Percentiles rank a stretch among this genome's conserved stretches.
phyloP scores from a whole-genome alignment of 1,140 invertebrate genomes.

The Lasioglossum baleicum region DNA sequence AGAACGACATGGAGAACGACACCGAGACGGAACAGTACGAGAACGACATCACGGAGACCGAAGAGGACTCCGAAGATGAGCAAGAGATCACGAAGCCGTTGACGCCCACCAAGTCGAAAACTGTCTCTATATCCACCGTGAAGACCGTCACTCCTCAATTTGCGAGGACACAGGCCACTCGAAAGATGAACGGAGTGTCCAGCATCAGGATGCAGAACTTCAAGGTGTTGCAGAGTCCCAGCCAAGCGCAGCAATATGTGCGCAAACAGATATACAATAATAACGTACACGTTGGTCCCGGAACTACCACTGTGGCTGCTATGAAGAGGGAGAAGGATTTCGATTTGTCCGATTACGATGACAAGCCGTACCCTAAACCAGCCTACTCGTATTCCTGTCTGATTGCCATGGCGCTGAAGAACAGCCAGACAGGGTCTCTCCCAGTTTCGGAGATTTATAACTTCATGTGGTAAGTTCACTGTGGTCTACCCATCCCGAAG shows the following conservation, averaged over 20 bases:
- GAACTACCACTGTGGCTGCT: conserved; percentile 54
- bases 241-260: conserved; percentile 69
- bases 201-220: conserved; percentile 79
- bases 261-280: conserved; percentile 79
- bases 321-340: conserved; percentile 74
- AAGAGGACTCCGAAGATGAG: conserved; percentile 70
- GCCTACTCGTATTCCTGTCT: conserved; percentile 98
- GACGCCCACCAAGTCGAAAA: conserved; percentile 62
- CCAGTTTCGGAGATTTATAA: conserved; percentile 99
- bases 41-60: conserved; percentile 69
- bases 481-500: too few species aligned
- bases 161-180: conserved; percentile 57
- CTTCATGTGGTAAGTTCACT: conserved; percentile 94
- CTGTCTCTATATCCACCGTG: conserved; percentile 59
- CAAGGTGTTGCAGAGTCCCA: conserved; percentile 68
- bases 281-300: conserved; percentile 76
- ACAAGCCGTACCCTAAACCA: conserved; percentile 94
- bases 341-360: conserved; percentile 79
- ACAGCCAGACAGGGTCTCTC: conserved; percentile 94
- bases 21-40: conserved; percentile 68
- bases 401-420: conserved; percentile 98
- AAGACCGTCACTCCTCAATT: conserved; percentile 72
- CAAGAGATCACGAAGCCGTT: conserved; percentile 46
- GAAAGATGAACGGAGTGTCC: conserved; percentile 73
- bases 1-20: conserved; percentile 61